phyloP scores from a whole-genome alignment of 2,797 vertebrate genomes.

The Rhinella marina region DNA sequence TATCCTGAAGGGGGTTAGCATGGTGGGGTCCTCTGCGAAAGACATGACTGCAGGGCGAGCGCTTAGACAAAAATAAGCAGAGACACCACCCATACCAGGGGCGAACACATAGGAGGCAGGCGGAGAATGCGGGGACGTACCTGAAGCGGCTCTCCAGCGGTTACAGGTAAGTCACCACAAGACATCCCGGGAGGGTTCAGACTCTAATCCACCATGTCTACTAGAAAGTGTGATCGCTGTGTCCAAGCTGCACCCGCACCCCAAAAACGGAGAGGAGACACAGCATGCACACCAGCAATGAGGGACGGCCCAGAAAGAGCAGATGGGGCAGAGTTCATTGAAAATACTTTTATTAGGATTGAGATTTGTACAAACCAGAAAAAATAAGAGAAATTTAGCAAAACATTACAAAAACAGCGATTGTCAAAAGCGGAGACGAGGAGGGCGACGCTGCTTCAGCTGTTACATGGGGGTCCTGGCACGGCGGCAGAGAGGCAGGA shows the following conservation, averaged over 20 bases:
- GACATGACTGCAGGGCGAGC: neutral
- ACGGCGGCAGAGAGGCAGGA: too few relatives aligned
- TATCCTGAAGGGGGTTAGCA: neutral
- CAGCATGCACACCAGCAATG: neutral
- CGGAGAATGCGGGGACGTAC: constrained; percentile 46
- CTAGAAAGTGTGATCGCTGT: neutral
- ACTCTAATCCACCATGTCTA: neutral
- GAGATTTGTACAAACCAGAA: constrained; percentile 53
- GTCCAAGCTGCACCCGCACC: too few relatives aligned
- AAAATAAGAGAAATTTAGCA: constrained; percentile 29
- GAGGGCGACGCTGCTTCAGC: neutral
- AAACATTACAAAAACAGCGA: constrained; percentile 48
- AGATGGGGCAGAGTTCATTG: constrained; percentile 36
- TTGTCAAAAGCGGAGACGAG: neutral
- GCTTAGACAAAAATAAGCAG: constrained; percentile 27
- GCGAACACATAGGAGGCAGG: constrained; percentile 45
- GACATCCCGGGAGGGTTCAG: neutral
- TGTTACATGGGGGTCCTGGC: too few relatives aligned
- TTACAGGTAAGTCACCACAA: constrained; percentile 19
- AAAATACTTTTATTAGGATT: constrained; percentile 51
- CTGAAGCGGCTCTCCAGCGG: constrained; percentile 36
- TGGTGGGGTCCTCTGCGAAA: neutral
- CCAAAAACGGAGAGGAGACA: neutral
- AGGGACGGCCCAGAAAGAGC: constrained; percentile 42
- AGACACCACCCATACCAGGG: constrained; percentile 6